phyloP scores from a whole-genome alignment of 1,140 invertebrate species.

The Trichoplusia ni region DNA sequence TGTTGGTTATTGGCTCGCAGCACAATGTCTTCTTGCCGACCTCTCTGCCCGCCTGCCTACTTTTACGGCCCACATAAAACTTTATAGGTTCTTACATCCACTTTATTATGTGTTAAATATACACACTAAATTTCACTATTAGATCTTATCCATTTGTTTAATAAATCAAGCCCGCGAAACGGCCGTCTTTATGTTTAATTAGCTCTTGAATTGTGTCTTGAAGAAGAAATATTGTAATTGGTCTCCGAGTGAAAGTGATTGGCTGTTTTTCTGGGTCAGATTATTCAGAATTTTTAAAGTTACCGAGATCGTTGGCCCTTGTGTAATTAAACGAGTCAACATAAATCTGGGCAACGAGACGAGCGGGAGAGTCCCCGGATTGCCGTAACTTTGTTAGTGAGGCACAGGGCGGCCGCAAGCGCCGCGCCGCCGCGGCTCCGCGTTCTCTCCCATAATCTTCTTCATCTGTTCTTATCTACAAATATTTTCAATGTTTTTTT shows the following conservation, averaged over 20 bases:
- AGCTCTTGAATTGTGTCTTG: slow-evolving; percentile 19
- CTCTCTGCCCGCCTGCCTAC: slow-evolving; percentile 49
- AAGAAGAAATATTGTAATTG: slow-evolving; percentile 23
- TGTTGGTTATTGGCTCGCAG: slow-evolving; percentile 46
- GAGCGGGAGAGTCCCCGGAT: slow-evolving; percentile 42
- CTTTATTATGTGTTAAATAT: slow-evolving; percentile 76
- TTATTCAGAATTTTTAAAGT: slow-evolving; percentile 17
- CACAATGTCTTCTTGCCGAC: slow-evolving; percentile 50
- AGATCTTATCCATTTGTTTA: slow-evolving; percentile 43
- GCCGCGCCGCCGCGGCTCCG: slow-evolving; percentile 14
- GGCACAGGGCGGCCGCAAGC: too few relatives aligned
- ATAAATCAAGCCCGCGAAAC: slow-evolving; percentile 33
- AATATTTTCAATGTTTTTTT: slow-evolving; percentile 12
- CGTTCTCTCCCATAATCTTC: slow-evolving; percentile 7
- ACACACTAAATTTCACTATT: slow-evolving; percentile 42
- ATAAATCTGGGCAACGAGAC: slow-evolving; percentile 55
- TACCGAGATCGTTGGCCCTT: slow-evolving; percentile 22
- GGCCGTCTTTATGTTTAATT: slow-evolving; percentile 23
- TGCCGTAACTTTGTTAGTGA: slow-evolving; percentile 55
- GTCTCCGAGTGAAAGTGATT: slow-evolving; percentile 1
- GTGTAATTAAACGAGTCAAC: slow-evolving; percentile 57
- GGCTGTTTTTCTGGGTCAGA: slow-evolving; percentile 19
- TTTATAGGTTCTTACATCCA: slow-evolving; percentile 63
- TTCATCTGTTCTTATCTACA: slow-evolving; percentile 20
- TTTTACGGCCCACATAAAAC: slow-evolving; percentile 68